A percentile compares a stretch with the other conserved stretches of the same genome.
Evolutionary conservation across 1,140 invertebrate genomes (phyloP).

Genomic region (Drosophila pandora): DNA sequence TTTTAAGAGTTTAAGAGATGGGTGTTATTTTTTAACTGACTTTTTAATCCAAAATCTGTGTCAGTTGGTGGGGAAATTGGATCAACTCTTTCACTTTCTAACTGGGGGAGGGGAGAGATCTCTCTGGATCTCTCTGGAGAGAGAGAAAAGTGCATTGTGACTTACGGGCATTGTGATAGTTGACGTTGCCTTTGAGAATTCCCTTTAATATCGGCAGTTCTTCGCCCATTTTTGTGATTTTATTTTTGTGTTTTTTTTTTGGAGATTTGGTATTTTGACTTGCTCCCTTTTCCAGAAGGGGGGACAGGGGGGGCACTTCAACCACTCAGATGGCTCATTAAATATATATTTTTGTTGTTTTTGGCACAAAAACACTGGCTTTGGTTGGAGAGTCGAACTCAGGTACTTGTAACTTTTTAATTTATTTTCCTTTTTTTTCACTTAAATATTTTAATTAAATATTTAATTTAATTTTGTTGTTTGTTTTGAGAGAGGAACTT

Average conservation of each 20-base stretch:
- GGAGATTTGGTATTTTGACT: slow-evolving; percentile 21
- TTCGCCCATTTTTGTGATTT: slow-evolving; percentile 88
- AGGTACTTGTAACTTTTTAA: slow-evolving; percentile 35
- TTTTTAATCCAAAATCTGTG: slow-evolving; percentile 33
- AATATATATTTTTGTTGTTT: slow-evolving; percentile 20
- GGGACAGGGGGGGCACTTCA: slow-evolving; percentile 18
- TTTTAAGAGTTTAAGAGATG: not conserved
- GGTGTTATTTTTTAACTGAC: slow-evolving; percentile 24
- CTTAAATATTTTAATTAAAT: slow-evolving; percentile 40
- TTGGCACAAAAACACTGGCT: slow-evolving; percentile 17
- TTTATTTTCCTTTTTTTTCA: slow-evolving; percentile 28
- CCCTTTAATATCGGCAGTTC: slow-evolving; percentile 94
- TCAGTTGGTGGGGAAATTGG: slow-evolving; percentile 23
- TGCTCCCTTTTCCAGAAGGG: slow-evolving; percentile 13
- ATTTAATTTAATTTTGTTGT: slow-evolving; percentile 8
- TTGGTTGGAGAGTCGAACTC: slow-evolving; percentile 39
- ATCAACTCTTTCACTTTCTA: slow-evolving; percentile 33
- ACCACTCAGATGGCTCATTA: slow-evolving; percentile 47
- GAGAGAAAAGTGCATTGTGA: slow-evolving; percentile 81
- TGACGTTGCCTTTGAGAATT: slow-evolving; percentile 93
- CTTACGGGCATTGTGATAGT: slow-evolving; percentile 96
- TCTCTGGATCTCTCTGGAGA: too few species aligned
- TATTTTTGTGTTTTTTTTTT: slow-evolving; percentile 36
- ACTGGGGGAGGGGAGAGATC: not conserved
- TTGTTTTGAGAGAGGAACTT: slow-evolving; percentile 69